Evolutionary conservation across 2,113 vertebrate species (phyloP), one percentile per base, ranked within the genome.

Genomic region (Leuciscus idus): DNA sequence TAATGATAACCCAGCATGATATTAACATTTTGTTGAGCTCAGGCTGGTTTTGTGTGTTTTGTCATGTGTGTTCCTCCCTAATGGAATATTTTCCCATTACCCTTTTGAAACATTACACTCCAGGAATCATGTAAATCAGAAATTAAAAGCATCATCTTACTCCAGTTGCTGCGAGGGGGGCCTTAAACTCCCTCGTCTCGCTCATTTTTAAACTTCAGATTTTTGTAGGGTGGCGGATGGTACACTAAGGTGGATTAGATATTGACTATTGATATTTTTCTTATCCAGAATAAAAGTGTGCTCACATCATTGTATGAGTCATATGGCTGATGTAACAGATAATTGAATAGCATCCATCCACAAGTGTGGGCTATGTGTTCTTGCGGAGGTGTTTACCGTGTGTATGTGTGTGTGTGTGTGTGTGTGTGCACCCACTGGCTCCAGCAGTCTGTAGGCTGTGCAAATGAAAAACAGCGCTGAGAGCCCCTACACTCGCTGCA

Each of bases 281-380:
- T 68, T 61, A 30, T 48, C 28, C 50, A 46, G 39, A 70, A 36
- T 83, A 52, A 81, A 57, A 59, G 39, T 83, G 73, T 89, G 81
- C 78, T 81, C 79, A 79, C 85, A 52, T 83, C 62, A 33, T 86
- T 80, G 86, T 89, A 87, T 91, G 88, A 91, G 72, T 89, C 89
- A 89, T 72, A 76, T 55, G 76, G 72, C 87, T 89, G 90, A 90
- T 90, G 87, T 86, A 87, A 89, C 87, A 70, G 88, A 90, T 90
- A 91, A 89, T 90, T 89, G 88, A 85, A 85, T 76, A 76, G 72
- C 75, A 55, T 55, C 17, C 78, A 85, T 87, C 83, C 79, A 61
- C 64, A 52, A 81, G 75, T 84, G 84, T 84, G 74, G 88, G 83
- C 83, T 88, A 48, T 86, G 55, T 86, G 83, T 79, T 30, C 83